Evolutionary conservation across 2,797 vertebrate species (phyloP).

Genomic region (Epinephelus awoara): DNA sequence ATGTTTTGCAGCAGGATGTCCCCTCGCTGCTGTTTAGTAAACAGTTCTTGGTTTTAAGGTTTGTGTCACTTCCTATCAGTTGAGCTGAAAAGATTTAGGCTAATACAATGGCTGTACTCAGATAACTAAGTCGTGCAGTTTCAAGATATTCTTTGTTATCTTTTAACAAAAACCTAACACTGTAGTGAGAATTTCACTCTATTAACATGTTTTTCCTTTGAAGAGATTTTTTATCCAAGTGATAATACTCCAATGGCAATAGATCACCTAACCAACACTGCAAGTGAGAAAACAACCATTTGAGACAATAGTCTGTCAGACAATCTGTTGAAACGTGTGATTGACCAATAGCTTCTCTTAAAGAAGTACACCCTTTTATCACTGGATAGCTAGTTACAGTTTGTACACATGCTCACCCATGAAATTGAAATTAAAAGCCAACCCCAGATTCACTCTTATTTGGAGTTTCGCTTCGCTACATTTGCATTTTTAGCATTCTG

Average conservation of each 20-base stretch:
- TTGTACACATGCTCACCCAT: too few species aligned
- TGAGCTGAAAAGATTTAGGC: conserved; percentile 1
- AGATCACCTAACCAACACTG: not conserved
- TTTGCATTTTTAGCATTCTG: too few species aligned
- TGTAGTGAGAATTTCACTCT: not conserved
- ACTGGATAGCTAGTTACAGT: too few species aligned
- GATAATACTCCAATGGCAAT: not conserved
- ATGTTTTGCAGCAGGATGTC: conserved; percentile 12
- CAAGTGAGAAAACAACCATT: not conserved
- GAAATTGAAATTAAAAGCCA: too few species aligned
- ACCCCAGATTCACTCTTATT: too few species aligned
- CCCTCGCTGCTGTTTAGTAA: conserved; percentile 3
- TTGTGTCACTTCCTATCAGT: not conserved
- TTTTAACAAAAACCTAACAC: not conserved
- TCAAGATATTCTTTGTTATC: not conserved
- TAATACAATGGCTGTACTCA: not conserved
- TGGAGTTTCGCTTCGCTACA: too few species aligned
- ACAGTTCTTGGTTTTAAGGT: conserved; percentile 23
- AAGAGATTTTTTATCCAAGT: not conserved
- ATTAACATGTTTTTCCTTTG: not conserved
- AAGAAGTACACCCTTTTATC: not conserved
- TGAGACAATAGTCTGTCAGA: not conserved
- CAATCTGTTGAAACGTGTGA: too few species aligned
- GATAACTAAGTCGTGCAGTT: not conserved
- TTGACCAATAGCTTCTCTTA: not conserved